Conservation (phyloP, 2,888 invertebrate species). For the Drosophila bunnanda region DNA sequence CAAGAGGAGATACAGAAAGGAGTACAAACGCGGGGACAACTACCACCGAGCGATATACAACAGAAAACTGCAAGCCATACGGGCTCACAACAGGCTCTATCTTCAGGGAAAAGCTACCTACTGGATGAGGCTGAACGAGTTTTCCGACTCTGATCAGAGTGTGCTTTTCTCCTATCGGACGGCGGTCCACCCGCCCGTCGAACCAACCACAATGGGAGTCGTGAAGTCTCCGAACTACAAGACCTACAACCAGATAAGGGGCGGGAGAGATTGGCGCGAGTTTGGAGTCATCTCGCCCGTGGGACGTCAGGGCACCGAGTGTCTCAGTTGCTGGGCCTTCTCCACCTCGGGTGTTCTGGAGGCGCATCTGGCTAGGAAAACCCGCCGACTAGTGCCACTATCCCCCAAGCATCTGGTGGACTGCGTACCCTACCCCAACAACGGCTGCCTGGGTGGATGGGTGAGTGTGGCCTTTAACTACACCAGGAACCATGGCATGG, state of each 20-base stretch:
- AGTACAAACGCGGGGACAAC: not conserved
- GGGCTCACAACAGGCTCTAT: slow-evolving; percentile 11
- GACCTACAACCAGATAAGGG: slow-evolving; percentile 4
- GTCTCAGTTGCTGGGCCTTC: slow-evolving; percentile 40
- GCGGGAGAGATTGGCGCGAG: slow-evolving; percentile 20
- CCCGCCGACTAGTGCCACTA: not conserved
- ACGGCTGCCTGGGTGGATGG: slow-evolving; percentile 25
- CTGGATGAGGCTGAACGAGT: slow-evolving; percentile 28
- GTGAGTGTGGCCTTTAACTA: slow-evolving; percentile 31
- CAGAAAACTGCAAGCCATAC: not conserved
- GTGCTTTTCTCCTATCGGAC: not conserved
- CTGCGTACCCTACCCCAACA: slow-evolving; percentile 7
- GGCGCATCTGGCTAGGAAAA: slow-evolving; percentile 18
- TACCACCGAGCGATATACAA: slow-evolving; percentile 1
- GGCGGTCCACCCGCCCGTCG: not conserved
- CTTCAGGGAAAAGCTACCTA: not conserved
- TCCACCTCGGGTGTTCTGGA: slow-evolving; percentile 25
- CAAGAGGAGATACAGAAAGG: not conserved
- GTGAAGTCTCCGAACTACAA: not conserved
- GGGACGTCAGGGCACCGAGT: slow-evolving; percentile 16
- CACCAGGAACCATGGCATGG: slow-evolving; percentile 4
- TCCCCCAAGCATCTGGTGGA: slow-evolving; percentile 30
- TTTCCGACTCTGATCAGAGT: slow-evolving; percentile 15
- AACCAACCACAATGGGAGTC: not conserved
- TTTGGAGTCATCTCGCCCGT: slow-evolving; percentile 11